Evolutionary conservation across 1,140 invertebrate genomes (phyloP).

Genomic region (Oscheius sp.): DNA sequence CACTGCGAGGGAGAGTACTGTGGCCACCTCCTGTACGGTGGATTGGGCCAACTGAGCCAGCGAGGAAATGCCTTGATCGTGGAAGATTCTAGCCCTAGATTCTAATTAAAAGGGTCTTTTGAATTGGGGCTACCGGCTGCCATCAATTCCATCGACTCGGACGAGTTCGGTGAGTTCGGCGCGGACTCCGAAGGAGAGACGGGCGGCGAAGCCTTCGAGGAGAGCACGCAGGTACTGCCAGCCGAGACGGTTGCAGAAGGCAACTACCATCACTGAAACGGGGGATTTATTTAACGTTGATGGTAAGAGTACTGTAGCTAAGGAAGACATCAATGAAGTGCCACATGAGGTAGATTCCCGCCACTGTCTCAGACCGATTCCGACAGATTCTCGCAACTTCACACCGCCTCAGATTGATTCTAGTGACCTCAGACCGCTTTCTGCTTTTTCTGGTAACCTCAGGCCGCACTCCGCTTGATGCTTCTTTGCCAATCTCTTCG

Average conservation of each 20-base stretch:
- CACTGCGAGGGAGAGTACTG: constrained; percentile 73
- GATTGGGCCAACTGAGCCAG: constrained; percentile 70
- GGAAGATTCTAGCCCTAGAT: constrained; percentile 20
- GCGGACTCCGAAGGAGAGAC: constrained; percentile 88
- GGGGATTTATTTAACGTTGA: neutral
- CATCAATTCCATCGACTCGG: constrained; percentile 78
- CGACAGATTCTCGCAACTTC: no score
- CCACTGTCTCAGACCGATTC: no score
- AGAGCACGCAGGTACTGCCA: constrained; percentile 87
- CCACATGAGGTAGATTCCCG: no score
- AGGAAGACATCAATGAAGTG: no score
- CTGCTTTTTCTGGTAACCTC: no score
- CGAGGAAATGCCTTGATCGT: constrained; percentile 31
- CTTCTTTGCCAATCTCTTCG: no score
- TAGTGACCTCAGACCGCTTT: no score
- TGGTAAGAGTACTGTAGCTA: constrained; percentile 15
- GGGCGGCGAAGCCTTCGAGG: constrained; percentile 84
- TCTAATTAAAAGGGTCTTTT: neutral
- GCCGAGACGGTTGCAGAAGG: constrained; percentile 85
- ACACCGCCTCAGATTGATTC: no score
- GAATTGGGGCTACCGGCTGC: constrained; percentile 72
- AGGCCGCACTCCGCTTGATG: no score
- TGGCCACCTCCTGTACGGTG: constrained; percentile 71
- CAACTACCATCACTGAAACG: constrained; percentile 79
- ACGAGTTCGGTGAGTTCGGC: constrained; percentile 87